These are phyloP conservation scores for Mormyrus iriodes DNA, from an alignment of 2,113 vertebrate species.

Conservation along the genomic window DNA sequence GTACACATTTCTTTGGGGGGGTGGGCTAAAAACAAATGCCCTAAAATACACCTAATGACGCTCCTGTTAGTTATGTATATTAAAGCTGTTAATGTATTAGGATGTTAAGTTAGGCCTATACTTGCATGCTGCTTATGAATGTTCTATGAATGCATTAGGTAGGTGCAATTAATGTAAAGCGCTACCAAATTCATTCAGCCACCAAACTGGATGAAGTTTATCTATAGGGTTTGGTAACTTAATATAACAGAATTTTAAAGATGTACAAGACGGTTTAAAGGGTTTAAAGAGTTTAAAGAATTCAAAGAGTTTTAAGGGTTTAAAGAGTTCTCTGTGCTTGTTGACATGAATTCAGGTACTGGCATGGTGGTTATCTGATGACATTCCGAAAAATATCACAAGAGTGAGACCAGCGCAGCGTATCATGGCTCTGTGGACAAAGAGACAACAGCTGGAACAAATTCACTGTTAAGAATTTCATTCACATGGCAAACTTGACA, in stretches of 20 bases:
- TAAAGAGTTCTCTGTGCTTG: background rate
- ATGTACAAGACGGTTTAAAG: too few species aligned
- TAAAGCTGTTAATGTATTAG: background rate
- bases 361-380: background rate
- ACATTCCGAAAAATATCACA: background rate
- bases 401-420: background rate
- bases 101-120: background rate
- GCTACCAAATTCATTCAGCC: background rate
- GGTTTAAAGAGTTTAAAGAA: too few species aligned
- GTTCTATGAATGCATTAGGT: background rate
- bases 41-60: background rate
- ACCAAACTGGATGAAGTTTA: background rate
- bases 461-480: background rate
- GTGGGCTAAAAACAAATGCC: background rate
- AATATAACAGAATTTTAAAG: background rate
- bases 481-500: background rate
- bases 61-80: background rate
- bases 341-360: background rate
- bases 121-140: background rate
- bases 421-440: background rate
- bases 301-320: too few species aligned
- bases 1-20: background rate
- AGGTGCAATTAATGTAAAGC: background rate
- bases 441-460: background rate
- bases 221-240: background rate